Base-by-base conservation (phyloP, 1,140 invertebrate species). In the Ceratosolen solmsi region DNA sequence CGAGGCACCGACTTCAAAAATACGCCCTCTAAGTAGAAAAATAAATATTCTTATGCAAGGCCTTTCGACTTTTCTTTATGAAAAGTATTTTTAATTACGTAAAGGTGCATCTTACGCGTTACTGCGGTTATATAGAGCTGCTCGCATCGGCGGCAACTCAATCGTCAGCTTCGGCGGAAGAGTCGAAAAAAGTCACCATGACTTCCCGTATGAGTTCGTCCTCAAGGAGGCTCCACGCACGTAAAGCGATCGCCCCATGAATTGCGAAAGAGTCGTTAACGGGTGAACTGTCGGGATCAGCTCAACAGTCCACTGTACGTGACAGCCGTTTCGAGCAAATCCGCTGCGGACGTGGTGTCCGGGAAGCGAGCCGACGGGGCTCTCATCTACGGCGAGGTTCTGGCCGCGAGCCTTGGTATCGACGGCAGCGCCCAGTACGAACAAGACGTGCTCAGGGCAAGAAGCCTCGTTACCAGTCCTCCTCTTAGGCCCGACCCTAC, bases 321-420 rank as follows among this genome's bases (percentile, higher is more conserved):
- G 85, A 94, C 95, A 68, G 94, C 95, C 88, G 93, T 96, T 65
- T 95, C 95, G 93, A 94, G 94, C 89, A 95, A 95, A 89, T 92
- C 92, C 38, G 93, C 95, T 46, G 95, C 94, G n/a, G 92, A 94
- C 84, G 91, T 94, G 33, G 90, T 96, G 78, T 90, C 92, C 56
- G 88, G 90, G 41, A 94, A 94, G 82, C 91, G 94, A 13, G 83
- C 84, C 41, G 88, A 91, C 51, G 92, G 91, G 76, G 82, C 79
- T 22, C 88, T 94, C 51, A 93, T 97, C 36, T 97, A 95, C 91
- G 97, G 96, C 30, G 96, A 97, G 89, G 93, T 96, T 7, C 92
- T 96, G 74, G 96, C 95, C 71, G 95, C 96, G 85, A 93, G 94
- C 85, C 89, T 97, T 83, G 94, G 91, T 83, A 90, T 92, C 92